Conservation (phyloP, 2,888 invertebrate species). For the Therioaphis trifolii region DNA sequence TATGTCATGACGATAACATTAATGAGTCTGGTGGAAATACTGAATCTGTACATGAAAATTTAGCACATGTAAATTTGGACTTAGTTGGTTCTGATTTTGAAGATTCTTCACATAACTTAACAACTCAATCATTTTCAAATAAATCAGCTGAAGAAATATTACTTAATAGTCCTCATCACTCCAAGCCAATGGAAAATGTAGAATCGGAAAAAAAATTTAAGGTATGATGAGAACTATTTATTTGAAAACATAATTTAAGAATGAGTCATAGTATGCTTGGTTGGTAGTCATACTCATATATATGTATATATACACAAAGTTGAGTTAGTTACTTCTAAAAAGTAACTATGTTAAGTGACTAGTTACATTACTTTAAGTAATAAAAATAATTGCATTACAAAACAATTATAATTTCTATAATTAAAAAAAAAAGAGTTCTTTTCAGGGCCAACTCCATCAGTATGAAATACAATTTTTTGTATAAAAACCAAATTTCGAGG, state of each 20-base stretch:
- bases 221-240: conserved; percentile 3
- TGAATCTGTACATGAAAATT: conserved; percentile 48
- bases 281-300: not conserved
- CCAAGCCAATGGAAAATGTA: conserved; percentile 39
- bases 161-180: not conserved
- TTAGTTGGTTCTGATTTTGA: conserved; percentile 54
- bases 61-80: conserved; percentile 56
- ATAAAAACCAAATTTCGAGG: no score
- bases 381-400: no score
- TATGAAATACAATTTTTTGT: no score
- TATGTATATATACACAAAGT: no score
- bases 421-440: no score
- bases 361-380: no score
- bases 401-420: no score
- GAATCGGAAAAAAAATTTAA: conserved; percentile 49
- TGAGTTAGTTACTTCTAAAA: no score
- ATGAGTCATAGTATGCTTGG: not conserved
- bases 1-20: conserved; percentile 18
- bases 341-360: no score
- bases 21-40: conserved; percentile 33
- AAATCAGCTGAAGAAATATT: conserved; percentile 40
- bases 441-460: no score
- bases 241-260: not conserved
- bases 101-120: conserved; percentile 31
- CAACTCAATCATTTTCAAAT: conserved; percentile 17